Percentiles rank a stretch among this genome's conserved stretches.
Conservation (phyloP, 2,888 invertebrate genomes). For the Cerceris ruficornis region DNA sequence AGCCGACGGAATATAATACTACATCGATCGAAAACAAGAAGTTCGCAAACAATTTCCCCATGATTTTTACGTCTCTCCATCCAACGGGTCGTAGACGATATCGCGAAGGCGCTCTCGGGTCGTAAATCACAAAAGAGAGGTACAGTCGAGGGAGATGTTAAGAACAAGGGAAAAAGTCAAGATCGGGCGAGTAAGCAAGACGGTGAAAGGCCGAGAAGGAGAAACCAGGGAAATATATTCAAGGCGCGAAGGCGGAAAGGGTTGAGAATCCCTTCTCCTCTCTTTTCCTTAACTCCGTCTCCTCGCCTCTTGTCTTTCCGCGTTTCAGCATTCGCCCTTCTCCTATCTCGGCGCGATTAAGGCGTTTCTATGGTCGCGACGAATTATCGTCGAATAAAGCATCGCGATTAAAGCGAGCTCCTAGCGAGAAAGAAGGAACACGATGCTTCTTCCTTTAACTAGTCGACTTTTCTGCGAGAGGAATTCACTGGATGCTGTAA, state of each 20-base stretch:
- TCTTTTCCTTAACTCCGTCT: not conserved
- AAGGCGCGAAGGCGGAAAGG: slow-evolving; percentile 3
- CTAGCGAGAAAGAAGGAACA: slow-evolving; percentile 57
- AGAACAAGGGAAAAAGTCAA: not conserved
- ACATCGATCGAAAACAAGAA: not conserved
- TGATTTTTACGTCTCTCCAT: slow-evolving; percentile 36
- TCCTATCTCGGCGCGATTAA: slow-evolving; percentile 64
- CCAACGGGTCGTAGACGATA: slow-evolving; percentile 52
- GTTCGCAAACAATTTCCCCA: slow-evolving; percentile 4
- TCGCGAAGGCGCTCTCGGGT: slow-evolving; percentile 63
- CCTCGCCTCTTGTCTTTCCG: slow-evolving; percentile 15
- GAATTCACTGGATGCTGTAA: no score
- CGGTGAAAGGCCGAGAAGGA: slow-evolving; percentile 6
- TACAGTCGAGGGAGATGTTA: slow-evolving; percentile 31
- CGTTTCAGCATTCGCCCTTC: slow-evolving; percentile 19
- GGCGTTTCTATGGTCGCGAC: slow-evolving; percentile 65
- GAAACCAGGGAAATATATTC: slow-evolving; percentile 37
- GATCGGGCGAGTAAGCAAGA: not conserved
- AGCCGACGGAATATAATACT: not conserved
- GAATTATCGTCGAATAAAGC: slow-evolving; percentile 72
- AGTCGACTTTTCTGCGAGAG: slow-evolving; percentile 17
- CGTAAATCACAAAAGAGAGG: slow-evolving; percentile 68
- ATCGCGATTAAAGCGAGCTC: slow-evolving; percentile 61
- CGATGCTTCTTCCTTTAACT: slow-evolving; percentile 65
- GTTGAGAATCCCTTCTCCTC: not conserved